phyloP scores from a whole-genome alignment of 2,797 vertebrate species.

The Girardinus metallicus region DNA sequence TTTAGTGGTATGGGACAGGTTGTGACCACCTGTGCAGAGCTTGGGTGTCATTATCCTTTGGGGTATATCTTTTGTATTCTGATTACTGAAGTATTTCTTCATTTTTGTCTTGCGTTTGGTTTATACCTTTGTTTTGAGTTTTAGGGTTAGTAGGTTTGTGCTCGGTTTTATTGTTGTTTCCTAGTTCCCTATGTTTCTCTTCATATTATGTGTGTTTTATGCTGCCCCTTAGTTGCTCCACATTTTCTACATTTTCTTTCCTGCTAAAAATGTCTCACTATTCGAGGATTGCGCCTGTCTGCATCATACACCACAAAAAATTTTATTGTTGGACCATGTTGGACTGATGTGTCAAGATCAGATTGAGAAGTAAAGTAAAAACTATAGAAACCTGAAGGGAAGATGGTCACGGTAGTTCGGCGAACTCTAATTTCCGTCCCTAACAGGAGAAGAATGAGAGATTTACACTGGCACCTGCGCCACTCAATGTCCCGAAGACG shows the following conservation, averaged over 20 bases:
- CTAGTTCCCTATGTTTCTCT: not conserved
- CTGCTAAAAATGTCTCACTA: not conserved
- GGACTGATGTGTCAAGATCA: conserved; percentile 63
- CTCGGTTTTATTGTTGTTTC: not conserved
- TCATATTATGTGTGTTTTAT: not conserved
- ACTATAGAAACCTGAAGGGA: conserved; percentile 50
- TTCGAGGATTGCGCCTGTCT: not conserved
- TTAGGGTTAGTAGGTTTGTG: not conserved
- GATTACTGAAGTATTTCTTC: not conserved
- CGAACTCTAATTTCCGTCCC: conserved; percentile 63
- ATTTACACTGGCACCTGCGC: conserved; percentile 78
- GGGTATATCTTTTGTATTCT: not conserved
- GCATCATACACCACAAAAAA: not conserved
- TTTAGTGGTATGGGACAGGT: conserved; percentile 20
- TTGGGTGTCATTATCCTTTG: conserved; percentile 24
- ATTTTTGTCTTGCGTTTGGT: not conserved
- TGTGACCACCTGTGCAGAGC: conserved; percentile 36
- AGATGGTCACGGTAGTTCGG: conserved; percentile 62
- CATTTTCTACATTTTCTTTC: not conserved
- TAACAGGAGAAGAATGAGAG: conserved; percentile 62
- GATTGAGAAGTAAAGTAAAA: conserved; percentile 57
- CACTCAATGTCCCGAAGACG: conserved; percentile 67
- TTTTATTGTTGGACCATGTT: conserved; percentile 20
- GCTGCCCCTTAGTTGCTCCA: not conserved
- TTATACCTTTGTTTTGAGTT: not conserved